These are phyloP conservation scores for Iguana delicatissima DNA, from an alignment of 2,797 vertebrate species.

Conservation along the genomic window DNA sequence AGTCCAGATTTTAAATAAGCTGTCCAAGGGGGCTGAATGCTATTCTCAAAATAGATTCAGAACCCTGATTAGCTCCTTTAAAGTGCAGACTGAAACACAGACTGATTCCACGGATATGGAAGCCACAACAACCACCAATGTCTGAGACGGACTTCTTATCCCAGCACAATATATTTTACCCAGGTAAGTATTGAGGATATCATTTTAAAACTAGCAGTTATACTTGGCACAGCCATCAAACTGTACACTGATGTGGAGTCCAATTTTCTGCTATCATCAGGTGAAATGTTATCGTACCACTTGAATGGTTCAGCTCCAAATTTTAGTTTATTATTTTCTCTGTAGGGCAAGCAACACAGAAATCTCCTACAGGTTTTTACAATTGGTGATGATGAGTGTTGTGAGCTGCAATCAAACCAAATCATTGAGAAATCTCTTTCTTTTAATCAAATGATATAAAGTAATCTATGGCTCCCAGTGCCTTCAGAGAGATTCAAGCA, in stretches of 20 bases:
- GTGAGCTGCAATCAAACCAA: neutral
- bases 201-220: neutral
- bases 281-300: neutral
- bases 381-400: neutral
- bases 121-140: too few species aligned
- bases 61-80: too few species aligned
- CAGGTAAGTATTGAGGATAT: neutral
- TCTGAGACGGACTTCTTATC: neutral
- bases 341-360: neutral
- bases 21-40: too few species aligned
- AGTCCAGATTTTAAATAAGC: too few species aligned
- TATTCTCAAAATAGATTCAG: too few species aligned
- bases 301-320: neutral
- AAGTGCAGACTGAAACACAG: neutral
- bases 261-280: neutral
- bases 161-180: neutral
- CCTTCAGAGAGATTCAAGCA: slow-evolving; percentile 16
- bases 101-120: too few species aligned
- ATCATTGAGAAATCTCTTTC: neutral
- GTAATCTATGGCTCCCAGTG: neutral
- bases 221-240: neutral
- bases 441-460: slow-evolving; percentile 10
- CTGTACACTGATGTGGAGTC: neutral
- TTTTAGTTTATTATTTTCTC: neutral
- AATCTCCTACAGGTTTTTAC: slow-evolving; percentile 7